Percentiles rank a stretch among this genome's conserved stretches.
Conservation (phyloP, 2,113 vertebrate genomes). For the Eulemur rufifrons region DNA sequence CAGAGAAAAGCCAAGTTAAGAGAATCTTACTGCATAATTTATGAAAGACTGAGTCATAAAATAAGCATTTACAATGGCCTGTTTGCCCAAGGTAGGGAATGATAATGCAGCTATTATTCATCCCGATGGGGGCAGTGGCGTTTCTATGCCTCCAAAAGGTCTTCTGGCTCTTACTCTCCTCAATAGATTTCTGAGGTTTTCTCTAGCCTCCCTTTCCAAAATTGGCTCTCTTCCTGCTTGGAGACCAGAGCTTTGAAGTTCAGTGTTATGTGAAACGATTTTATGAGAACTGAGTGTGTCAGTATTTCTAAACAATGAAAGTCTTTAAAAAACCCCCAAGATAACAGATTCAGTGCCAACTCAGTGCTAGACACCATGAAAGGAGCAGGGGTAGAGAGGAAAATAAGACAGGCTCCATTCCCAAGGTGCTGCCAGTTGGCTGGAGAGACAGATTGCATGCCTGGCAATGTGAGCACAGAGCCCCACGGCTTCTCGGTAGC, state of each 20-base stretch:
- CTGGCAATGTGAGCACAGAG: not conserved
- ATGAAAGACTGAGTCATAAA: constrained; percentile 41
- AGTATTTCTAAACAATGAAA: not conserved
- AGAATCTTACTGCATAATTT: constrained; percentile 58
- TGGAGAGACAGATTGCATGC: accelerated
- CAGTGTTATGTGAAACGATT: not conserved
- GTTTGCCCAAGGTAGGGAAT: constrained; percentile 41
- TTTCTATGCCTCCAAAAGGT: not conserved
- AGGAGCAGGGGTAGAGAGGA: not conserved
- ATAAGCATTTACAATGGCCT: constrained; percentile 35
- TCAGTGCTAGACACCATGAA: not conserved
- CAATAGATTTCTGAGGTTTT: not conserved
- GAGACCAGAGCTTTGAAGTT: not conserved
- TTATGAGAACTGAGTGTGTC: not conserved
- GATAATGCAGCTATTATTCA: not conserved
- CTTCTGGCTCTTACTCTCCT: not conserved
- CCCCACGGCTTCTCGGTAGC: too few relatives aligned
- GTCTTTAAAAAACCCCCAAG: not conserved
- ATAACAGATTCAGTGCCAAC: not conserved
- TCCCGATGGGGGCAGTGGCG: accelerated
- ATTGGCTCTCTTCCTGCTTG: not conserved
- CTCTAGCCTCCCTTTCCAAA: not conserved
- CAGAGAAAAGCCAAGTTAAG: constrained; percentile 5
- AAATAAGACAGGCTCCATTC: accelerated
- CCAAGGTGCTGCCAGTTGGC: not conserved